Evolutionary conservation across 37 sponge, comb jelly and placozoan genomes (phyloP), one percentile per base, ranked within the genome.

Genomic region (Cliona cf. orientalis): DNA sequence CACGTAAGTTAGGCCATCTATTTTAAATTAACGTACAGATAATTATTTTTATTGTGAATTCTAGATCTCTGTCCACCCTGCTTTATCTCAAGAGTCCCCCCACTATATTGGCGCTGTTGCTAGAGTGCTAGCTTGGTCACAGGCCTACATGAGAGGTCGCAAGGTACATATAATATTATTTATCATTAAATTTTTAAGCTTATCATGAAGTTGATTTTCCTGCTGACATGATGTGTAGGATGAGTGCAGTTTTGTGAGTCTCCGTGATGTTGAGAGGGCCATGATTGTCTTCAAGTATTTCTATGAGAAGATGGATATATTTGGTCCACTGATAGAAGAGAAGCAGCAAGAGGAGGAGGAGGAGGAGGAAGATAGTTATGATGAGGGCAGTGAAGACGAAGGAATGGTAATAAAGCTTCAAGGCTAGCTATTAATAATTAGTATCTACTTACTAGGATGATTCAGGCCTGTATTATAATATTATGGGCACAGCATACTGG

Each of bases 241-340:
- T 84, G 93, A 93, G 46, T 93, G n/a, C 70, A 93, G 91, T 59
- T 93, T 80, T 82, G 94, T 93, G 7, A 93, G 94, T 53, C 64
- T 93, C 25, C 60, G 94, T 11, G 94, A 93, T 81, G 83, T 93
- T 14, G 91, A 93, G 46, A 75, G 94, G 34, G 76, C 76, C 32
- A 90, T 93, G 91, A 86, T 82, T 83, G 94, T 93, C 14, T 89
- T 90, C 42, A 63, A 69, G 25, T 90, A 82, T 63, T 90, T 93
- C 69, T 74, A 39, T 49, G 60, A 75, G 11, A 80, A 75, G 56
- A 80, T 57, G 65, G 81, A 80, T 55, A 7, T 80, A 0, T 66
- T 87, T 42, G 35, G 31, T 12, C 42, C 32, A 5, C 19, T 2
- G 1, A 75, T 80, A 28, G 46, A 72, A 0, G 29, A 67, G 1